These are phyloP conservation scores for Himantopus leucocephalus DNA, from an alignment of 2,113 vertebrate genomes.

Conservation along the genomic window DNA sequence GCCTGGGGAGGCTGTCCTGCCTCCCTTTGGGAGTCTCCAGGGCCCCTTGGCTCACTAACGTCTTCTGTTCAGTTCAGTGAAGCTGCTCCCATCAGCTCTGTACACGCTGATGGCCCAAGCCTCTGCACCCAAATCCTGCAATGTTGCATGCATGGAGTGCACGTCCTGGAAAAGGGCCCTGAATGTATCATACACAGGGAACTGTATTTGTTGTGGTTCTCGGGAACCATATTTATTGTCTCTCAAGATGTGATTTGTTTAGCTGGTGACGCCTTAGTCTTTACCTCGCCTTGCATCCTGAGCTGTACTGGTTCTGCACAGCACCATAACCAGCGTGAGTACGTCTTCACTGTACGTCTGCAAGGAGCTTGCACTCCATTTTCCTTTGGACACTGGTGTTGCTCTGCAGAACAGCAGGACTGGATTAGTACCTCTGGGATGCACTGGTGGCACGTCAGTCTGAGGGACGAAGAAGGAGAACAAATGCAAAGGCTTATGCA, in stretches of 20 bases:
- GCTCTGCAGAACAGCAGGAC: not conserved
- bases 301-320: not conserved
- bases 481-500: not conserved
- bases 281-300: not conserved
- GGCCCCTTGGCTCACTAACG: not conserved
- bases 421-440: not conserved
- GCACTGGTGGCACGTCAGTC: not conserved
- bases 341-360: not conserved
- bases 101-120: not conserved
- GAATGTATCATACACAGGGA: not conserved
- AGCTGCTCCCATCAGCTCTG: not conserved
- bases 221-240: not conserved
- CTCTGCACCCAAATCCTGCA: not conserved
- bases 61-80: not conserved
- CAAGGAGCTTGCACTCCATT: not conserved
- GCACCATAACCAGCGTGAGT: not conserved
- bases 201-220: not conserved
- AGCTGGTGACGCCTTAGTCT: not conserved
- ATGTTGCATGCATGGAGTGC: not conserved
- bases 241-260: not conserved
- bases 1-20: not conserved
- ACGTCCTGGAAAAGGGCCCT: not conserved
- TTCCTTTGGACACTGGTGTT: not conserved
- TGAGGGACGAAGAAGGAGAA: not conserved
- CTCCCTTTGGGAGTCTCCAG: not conserved